phyloP scores from a whole-genome alignment of 2,888 invertebrate genomes.

The Caenorhabditis angaria region DNA sequence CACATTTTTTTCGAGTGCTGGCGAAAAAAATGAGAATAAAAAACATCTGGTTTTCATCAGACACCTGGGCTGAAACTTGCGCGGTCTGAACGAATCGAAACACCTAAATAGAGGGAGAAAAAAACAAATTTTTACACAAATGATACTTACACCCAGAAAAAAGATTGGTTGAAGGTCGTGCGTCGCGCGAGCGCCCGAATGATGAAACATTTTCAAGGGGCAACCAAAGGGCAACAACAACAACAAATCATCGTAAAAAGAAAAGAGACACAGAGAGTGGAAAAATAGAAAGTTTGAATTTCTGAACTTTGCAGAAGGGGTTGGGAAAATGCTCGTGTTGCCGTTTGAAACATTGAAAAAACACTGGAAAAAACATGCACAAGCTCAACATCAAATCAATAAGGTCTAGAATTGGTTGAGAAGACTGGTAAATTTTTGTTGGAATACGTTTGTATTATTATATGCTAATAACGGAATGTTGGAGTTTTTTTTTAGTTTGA shows the following conservation, averaged over 20 bases:
- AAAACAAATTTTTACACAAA: constrained; percentile 4
- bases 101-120: background rate
- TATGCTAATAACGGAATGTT: too few relatives aligned
- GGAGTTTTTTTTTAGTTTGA: too few relatives aligned
- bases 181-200: background rate
- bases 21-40: background rate
- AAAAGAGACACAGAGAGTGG: background rate
- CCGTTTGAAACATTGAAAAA: too few relatives aligned
- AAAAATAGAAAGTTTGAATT: background rate
- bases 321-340: too few relatives aligned
- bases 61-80: background rate
- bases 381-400: too few relatives aligned
- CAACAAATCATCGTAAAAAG: background rate
- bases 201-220: background rate
- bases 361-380: too few relatives aligned
- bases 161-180: constrained; percentile 1
- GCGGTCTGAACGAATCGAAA: too few relatives aligned
- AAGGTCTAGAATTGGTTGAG: too few relatives aligned
- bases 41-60: background rate
- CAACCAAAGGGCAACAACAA: background rate
- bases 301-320: too few relatives aligned
- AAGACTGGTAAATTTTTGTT: too few relatives aligned
- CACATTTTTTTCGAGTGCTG: background rate
- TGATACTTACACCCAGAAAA: background rate
- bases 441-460: too few relatives aligned